Percentiles rank a stretch among this genome's conserved stretches.
phyloP scores from a whole-genome alignment of 2,113 vertebrate genomes.

The Connochaetes taurinus region DNA sequence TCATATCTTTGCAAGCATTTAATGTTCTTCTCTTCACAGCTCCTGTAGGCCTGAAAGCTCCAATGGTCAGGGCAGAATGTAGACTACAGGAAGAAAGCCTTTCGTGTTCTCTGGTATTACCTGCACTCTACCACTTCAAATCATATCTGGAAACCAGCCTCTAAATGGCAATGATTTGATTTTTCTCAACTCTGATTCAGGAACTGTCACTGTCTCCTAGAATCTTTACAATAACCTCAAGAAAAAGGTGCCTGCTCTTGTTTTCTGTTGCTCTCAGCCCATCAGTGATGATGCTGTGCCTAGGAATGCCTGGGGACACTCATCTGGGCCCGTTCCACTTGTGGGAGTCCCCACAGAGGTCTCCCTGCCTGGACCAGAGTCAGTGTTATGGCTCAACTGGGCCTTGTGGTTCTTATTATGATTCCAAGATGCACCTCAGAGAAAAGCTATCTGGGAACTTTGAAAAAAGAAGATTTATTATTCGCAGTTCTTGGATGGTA shows the following conservation, averaged over 20 bases:
- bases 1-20: neutral
- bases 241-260: neutral
- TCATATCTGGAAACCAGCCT: neutral
- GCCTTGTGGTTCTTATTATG: neutral
- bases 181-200: neutral
- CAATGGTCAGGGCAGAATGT: accelerated
- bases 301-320: neutral
- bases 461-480: neutral
- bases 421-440: neutral
- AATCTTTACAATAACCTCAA: neutral
- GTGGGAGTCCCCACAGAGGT: neutral
- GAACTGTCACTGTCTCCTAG: neutral
- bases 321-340: neutral
- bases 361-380: neutral
- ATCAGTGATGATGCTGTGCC: neutral
- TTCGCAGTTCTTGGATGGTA: neutral
- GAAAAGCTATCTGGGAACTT: neutral
- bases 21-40: neutral
- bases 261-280: neutral
- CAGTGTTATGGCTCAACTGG: neutral
- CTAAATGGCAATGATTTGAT: neutral
- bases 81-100: neutral
- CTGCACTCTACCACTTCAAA: neutral
- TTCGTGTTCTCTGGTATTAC: neutral
- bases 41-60: neutral